phyloP scores from a whole-genome alignment of 2,888 invertebrate species.

The Stenoptilia bipunctidactyla region DNA sequence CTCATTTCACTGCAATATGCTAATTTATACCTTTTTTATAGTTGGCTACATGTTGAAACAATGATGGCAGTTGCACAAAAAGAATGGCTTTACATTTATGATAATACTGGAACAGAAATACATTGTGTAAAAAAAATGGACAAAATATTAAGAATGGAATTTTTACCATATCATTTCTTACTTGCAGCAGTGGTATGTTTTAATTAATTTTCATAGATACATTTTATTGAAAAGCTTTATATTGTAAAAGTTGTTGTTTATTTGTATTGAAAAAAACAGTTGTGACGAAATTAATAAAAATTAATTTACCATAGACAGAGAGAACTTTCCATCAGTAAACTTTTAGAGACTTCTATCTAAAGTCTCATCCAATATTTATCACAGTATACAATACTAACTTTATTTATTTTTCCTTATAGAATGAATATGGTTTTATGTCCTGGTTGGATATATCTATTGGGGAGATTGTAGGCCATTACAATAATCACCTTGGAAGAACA shows the following conservation, averaged over 20 bases:
- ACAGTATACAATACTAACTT: too few species aligned
- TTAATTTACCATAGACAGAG: too few species aligned
- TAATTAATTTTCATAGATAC: not conserved
- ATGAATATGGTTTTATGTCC: slow-evolving; percentile 82
- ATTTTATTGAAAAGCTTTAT: too few species aligned
- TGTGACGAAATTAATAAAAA: too few species aligned
- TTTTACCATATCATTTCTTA: slow-evolving; percentile 97
- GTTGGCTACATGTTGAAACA: slow-evolving; percentile 94
- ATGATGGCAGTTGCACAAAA: slow-evolving; percentile 99
- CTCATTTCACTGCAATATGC: too few species aligned
- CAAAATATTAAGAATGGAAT: slow-evolving; percentile 86
- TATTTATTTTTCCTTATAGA: slow-evolving; percentile 49
- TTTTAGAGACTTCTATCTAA: too few species aligned
- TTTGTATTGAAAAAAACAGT: too few species aligned
- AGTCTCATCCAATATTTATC: too few species aligned
- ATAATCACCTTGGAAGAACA: slow-evolving; percentile 83
- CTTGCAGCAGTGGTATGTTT: slow-evolving; percentile 83
- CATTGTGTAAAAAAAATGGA: slow-evolving; percentile 93
- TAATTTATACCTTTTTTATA: slow-evolving; percentile 26
- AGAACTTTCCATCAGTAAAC: too few species aligned
- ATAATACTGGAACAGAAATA: slow-evolving; percentile 95
- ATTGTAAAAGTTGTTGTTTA: too few species aligned
- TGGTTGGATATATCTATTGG: slow-evolving; percentile 98
- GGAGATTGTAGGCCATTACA: slow-evolving; percentile 83
- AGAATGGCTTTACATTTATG: slow-evolving; percentile 96